Base-by-base conservation (phyloP, 2,113 vertebrate species). In the Protomyctophum bolini region DNA sequence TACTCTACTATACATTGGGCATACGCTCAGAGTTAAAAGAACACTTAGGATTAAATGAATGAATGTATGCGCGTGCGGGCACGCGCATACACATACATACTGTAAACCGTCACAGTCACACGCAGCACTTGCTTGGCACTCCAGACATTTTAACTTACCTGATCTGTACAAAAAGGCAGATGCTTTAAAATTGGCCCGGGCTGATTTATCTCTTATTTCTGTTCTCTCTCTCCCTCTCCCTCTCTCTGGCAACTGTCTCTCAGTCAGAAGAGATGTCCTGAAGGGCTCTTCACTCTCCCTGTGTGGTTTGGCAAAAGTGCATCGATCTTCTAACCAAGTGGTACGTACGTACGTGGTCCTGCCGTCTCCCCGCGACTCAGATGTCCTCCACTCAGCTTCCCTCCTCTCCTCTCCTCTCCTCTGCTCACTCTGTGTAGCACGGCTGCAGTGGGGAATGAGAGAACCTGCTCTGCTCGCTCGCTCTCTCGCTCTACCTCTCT, bases 381-480 rank as follows among this genome's bases (percentile, higher is more conserved):
- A 41, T 41, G 33, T 41, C 33, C 57, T 28, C 57, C 57, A 8
- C 57, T 57, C 55, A 21, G 49, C 51, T 89, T 77, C 52, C 81
- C 86, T 80, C 82, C 70, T 80, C 82, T 81, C 33, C n/a, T n/a
- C n/a, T n/a, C n/a, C 89, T 88, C 84, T 73, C 80, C 75, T 90
- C 88, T 82, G 80, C 41, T 68, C 82, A 77, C 79, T 70, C 83
- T 84, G 87, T 83, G 75, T 76, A 86, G 68, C 87, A 83, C 76
- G 83, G 90, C 86, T 92, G 91, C 92, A 92, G 75, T 89, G 86
- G 80, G 85, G 83, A 82, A 80, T 80, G 82, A 80, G 83, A 90
- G 75, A 87, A 90, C 68, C 84, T 73, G 77, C 82, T 82, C 66
- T 81, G 80, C 78, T 78, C 66, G 61, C 76, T 49, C 65, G 59